phyloP scores from a whole-genome alignment of 64 coral and sea anemone genomes.

The Anthopleura sola region DNA sequence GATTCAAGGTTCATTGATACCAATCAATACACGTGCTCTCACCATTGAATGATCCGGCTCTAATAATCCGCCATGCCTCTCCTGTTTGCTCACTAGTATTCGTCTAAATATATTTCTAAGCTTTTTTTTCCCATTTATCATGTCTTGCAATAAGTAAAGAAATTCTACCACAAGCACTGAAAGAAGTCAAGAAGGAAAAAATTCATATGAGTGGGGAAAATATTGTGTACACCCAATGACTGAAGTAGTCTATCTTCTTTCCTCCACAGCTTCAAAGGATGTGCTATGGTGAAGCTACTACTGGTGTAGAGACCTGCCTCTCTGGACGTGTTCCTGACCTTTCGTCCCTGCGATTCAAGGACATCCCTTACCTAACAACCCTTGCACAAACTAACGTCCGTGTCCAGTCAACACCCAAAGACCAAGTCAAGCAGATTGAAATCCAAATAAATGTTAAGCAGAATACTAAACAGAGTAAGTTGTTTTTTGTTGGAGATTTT shows the following conservation, averaged over 20 bases:
- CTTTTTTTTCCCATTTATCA: too few relatives aligned
- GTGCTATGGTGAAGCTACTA: constrained; percentile 22
- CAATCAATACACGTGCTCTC: too few relatives aligned
- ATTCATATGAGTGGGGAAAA: too few relatives aligned
- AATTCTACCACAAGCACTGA: too few relatives aligned
- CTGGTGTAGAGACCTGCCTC: constrained; percentile 27
- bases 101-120: too few relatives aligned
- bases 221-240: too few relatives aligned
- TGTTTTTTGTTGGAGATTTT: not conserved
- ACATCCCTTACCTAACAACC: constrained; percentile 14
- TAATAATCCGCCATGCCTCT: too few relatives aligned
- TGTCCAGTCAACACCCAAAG: constrained; percentile 1
- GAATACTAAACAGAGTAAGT: not conserved
- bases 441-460: not conserved
- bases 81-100: too few relatives aligned
- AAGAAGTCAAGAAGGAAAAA: too few relatives aligned
- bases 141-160: too few relatives aligned
- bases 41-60: too few relatives aligned
- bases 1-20: too few relatives aligned
- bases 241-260: not conserved
- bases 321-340: constrained; percentile 19
- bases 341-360: not conserved
- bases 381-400: not conserved
- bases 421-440: not conserved
- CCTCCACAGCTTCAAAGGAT: not conserved